A percentile compares a stretch with the other conserved stretches of the same genome.
phyloP scores from a whole-genome alignment of 2,113 vertebrate genomes.

The Gobio gobio region DNA sequence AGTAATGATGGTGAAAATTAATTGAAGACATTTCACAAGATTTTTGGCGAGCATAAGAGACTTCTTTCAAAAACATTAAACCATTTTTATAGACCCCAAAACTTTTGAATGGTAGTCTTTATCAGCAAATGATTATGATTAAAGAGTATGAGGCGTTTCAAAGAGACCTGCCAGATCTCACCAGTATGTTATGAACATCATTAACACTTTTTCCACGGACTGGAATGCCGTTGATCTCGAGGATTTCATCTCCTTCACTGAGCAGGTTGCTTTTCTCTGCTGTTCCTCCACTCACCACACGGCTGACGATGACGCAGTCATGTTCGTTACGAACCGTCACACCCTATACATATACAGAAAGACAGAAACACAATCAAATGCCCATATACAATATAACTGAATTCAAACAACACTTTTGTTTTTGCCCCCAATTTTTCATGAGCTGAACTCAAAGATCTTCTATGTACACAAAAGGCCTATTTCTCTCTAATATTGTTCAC shows the following conservation, averaged over 20 bases:
- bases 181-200: constrained; percentile 94
- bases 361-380: neutral
- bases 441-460: too few relatives aligned
- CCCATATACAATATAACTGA: neutral
- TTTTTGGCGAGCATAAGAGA: too few relatives aligned
- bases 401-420: too few relatives aligned
- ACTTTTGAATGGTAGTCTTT: neutral
- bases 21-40: neutral
- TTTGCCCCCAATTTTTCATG: too few relatives aligned
- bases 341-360: constrained; percentile 74
- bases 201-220: constrained; percentile 95
- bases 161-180: constrained; percentile 66
- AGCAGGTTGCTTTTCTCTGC: constrained; percentile 92
- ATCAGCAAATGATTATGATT: neutral
- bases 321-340: constrained; percentile 94
- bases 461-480: too few relatives aligned
- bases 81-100: too few relatives aligned
- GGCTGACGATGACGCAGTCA: constrained; percentile 94
- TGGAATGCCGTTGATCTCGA: constrained; percentile 92
- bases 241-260: constrained; percentile 93
- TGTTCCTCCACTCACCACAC: constrained; percentile 92
- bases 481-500: too few relatives aligned
- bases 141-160: neutral
- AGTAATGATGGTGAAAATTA: neutral
- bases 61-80: too few relatives aligned